Percentiles rank a stretch among this genome's conserved stretches.
These are phyloP conservation scores for Palythoa grandis DNA, from an alignment of 92 coral and sea anemone genomes.

Conservation along the genomic window DNA sequence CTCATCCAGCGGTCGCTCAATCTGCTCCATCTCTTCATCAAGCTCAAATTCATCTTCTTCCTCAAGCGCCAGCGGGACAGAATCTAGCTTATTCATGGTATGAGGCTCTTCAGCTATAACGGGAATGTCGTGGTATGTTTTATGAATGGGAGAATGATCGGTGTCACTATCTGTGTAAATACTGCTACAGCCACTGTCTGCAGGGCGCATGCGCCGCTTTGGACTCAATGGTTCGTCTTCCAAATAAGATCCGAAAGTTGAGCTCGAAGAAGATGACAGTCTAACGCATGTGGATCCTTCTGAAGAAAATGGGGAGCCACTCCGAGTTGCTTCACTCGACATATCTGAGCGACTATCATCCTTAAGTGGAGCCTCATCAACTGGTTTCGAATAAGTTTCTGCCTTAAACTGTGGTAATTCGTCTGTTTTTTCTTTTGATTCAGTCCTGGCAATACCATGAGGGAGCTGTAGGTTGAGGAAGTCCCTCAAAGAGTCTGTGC, in stretches of 20 bases:
- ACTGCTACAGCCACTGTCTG: conserved; percentile 91
- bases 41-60: conserved; percentile 74
- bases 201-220: conserved; percentile 63
- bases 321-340: conserved; percentile 34
- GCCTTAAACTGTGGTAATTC: not conserved
- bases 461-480: conserved; percentile 70
- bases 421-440: conserved; percentile 19
- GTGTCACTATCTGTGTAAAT: conserved; percentile 68
- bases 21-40: conserved; percentile 49
- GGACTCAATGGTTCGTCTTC: conserved; percentile 88
- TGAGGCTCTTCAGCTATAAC: conserved; percentile 38
- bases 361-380: not conserved
- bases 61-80: conserved; percentile 70
- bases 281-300: conserved; percentile 2
- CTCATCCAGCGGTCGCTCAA: conserved; percentile 62
- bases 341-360: conserved; percentile 21
- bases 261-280: conserved; percentile 64
- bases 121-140: conserved; percentile 43
- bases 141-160: conserved; percentile 67
- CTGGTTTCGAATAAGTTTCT: conserved; percentile 18
- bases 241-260: conserved; percentile 80
- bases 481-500: conserved; percentile 83
- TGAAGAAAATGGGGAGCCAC: conserved; percentile 16
- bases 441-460: conserved; percentile 52
- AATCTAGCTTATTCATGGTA: conserved; percentile 40